Conservation (phyloP, 2,113 vertebrate genomes). For the Cathartes aura region DNA sequence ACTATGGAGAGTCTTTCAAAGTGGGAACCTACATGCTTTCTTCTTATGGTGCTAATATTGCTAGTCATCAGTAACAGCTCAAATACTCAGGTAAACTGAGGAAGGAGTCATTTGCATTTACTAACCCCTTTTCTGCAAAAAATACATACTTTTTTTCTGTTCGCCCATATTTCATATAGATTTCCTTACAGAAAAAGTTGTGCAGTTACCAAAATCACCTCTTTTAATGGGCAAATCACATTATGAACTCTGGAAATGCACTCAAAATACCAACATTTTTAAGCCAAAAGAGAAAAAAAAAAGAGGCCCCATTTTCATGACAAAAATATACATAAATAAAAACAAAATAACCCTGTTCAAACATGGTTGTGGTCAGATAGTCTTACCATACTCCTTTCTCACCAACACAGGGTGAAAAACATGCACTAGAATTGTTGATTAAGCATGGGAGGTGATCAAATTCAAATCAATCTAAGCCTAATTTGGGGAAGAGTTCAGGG, state of each 20-base stretch:
- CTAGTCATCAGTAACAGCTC: neutral
- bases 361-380: constrained; percentile 35
- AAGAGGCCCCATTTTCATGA: neutral
- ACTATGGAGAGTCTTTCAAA: neutral
- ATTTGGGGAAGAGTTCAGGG: neutral
- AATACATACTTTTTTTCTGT: neutral
- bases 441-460: neutral
- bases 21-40: neutral
- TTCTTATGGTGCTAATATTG: neutral
- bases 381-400: neutral
- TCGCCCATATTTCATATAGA: neutral
- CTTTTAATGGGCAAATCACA: neutral
- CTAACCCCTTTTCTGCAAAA: neutral
- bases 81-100: neutral
- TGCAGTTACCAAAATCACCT: neutral
- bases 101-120: neutral
- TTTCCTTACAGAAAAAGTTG: neutral
- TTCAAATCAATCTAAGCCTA: neutral
- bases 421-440: neutral
- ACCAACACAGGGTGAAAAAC: neutral
- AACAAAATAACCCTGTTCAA: neutral
- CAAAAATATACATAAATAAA: neutral
- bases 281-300: neutral
- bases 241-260: neutral
- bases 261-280: constrained; percentile 11